phyloP scores from a whole-genome alignment of 2,888 invertebrate genomes.

The Craniophora ligustri region DNA sequence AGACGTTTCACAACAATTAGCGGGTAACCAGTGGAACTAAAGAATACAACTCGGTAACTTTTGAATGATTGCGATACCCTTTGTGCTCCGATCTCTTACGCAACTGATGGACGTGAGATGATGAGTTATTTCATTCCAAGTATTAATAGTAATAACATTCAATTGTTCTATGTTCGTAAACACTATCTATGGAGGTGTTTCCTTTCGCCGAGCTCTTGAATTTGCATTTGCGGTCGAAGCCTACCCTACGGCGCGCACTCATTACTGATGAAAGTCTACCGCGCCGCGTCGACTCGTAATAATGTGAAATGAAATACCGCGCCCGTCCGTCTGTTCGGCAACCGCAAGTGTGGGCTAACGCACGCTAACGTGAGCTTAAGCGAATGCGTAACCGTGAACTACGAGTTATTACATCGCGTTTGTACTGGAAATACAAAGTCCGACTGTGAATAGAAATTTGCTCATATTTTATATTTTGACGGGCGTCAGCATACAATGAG shows the following conservation, averaged over 20 bases:
- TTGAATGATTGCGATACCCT: slow-evolving; percentile 38
- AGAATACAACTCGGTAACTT: slow-evolving; percentile 44
- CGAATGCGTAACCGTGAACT: slow-evolving; percentile 77
- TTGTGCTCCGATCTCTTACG: slow-evolving; percentile 44
- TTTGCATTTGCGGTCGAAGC: slow-evolving; percentile 71
- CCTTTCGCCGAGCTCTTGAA: slow-evolving; percentile 57
- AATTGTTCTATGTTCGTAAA: slow-evolving; percentile 50
- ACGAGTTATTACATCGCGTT: slow-evolving; percentile 62
- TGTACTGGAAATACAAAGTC: slow-evolving; percentile 46
- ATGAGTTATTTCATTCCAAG: slow-evolving; percentile 33
- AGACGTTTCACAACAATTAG: slow-evolving; percentile 75
- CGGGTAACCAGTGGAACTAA: slow-evolving; percentile 47
- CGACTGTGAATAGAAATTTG: slow-evolving; percentile 47
- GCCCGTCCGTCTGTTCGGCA: slow-evolving; percentile 70
- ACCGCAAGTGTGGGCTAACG: slow-evolving; percentile 71
- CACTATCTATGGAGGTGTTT: slow-evolving; percentile 37
- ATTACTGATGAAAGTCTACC: slow-evolving; percentile 81
- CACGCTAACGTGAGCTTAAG: slow-evolving; percentile 66
- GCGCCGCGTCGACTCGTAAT: slow-evolving; percentile 73
- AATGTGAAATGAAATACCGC: slow-evolving; percentile 80
- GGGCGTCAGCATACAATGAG: slow-evolving; percentile 25
- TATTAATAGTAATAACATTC: slow-evolving; percentile 49
- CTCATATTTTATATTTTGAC: slow-evolving; percentile 37
- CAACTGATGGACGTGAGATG: slow-evolving; percentile 30
- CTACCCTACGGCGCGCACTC: slow-evolving; percentile 66